Percentiles rank a stretch among this genome's conserved stretches.
Evolutionary conservation across 1,140 invertebrate genomes (phyloP).

Genomic region (Solenopsis invicta): DNA sequence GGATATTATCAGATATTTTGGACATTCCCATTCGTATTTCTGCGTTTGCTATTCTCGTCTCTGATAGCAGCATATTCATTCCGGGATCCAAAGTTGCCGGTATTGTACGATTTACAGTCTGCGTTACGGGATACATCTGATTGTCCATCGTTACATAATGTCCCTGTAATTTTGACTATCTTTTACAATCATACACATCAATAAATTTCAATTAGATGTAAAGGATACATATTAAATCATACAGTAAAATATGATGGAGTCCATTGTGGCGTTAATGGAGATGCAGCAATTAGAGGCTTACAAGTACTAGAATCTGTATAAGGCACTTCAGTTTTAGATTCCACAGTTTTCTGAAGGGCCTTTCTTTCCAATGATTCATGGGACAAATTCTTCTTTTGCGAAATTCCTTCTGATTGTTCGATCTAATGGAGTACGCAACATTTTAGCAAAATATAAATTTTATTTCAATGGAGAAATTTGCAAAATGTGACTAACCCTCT

Average conservation of each 20-base stretch:
- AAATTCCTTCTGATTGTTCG: conserved; percentile 65
- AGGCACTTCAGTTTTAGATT: conserved; percentile 62
- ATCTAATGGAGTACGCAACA: conserved; percentile 53
- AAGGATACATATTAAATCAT: conserved; percentile 5
- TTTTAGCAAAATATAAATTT: conserved; percentile 1
- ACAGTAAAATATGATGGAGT: conserved; percentile 73
- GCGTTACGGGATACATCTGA: conserved; percentile 76
- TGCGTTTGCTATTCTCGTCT: conserved; percentile 84
- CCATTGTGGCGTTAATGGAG: conserved; percentile 67
- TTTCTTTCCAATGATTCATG: conserved; percentile 57
- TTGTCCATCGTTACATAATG: conserved; percentile 79
- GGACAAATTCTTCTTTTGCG: conserved; percentile 64
- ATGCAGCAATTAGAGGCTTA: conserved; percentile 69
- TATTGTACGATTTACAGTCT: conserved; percentile 75
- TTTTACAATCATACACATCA: not conserved
- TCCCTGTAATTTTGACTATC: conserved; percentile 71
- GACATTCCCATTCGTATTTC: conserved; percentile 86
- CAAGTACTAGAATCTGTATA: conserved; percentile 59
- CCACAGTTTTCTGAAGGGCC: conserved; percentile 59
- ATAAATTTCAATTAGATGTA: conserved; percentile 19
- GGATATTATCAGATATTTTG: conserved; percentile 85
- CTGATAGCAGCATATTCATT: conserved; percentile 84
- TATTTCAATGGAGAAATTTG: not conserved
- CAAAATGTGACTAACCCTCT: conserved; percentile 64
- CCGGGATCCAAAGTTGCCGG: conserved; percentile 79